Percentiles rank a stretch among this genome's conserved stretches.
Conservation (phyloP, 2,888 invertebrate species). For the Catocala nupta region DNA sequence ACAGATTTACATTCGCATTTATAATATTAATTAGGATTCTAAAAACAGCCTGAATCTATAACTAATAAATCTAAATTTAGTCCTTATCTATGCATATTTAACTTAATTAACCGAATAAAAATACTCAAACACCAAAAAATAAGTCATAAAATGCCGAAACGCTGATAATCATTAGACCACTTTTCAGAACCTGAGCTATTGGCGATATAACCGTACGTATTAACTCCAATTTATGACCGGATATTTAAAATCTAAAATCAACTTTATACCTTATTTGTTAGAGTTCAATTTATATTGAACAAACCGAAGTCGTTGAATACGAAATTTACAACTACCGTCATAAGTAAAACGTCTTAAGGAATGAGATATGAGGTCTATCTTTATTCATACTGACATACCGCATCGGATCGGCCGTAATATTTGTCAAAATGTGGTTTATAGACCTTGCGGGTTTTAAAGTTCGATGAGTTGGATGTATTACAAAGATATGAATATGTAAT, state of each 20-base stretch:
- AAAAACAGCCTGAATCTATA: too few species aligned
- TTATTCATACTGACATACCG: constrained; percentile 71
- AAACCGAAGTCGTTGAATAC: constrained; percentile 53
- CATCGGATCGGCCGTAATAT: constrained; percentile 65
- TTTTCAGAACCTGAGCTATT: constrained; percentile 46
- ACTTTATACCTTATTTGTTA: neutral
- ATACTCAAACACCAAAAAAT: neutral
- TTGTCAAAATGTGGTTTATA: constrained; percentile 70
- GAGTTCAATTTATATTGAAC: constrained; percentile 25
- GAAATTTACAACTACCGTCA: constrained; percentile 77
- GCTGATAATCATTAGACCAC: constrained; percentile 46
- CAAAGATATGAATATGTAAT: neutral
- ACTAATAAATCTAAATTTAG: too few species aligned
- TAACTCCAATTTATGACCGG: constrained; percentile 49
- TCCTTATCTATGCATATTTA: too few species aligned
- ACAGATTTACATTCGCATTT: too few species aligned
- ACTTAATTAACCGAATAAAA: constrained; percentile 12
- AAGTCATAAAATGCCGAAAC: constrained; percentile 17
- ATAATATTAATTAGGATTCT: too few species aligned
- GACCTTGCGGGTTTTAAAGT: constrained; percentile 31
- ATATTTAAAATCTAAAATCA: constrained; percentile 16
- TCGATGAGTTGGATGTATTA: neutral
- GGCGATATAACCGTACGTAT: constrained; percentile 41
- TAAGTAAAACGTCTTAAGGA: constrained; percentile 75
- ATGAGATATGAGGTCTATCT: constrained; percentile 76